A percentile compares a stretch with the other conserved stretches of the same genome.
phyloP scores from a whole-genome alignment of 30 jellyfish, hydroid and myxozoan species.

The Pseudorhiza aurosa region DNA sequence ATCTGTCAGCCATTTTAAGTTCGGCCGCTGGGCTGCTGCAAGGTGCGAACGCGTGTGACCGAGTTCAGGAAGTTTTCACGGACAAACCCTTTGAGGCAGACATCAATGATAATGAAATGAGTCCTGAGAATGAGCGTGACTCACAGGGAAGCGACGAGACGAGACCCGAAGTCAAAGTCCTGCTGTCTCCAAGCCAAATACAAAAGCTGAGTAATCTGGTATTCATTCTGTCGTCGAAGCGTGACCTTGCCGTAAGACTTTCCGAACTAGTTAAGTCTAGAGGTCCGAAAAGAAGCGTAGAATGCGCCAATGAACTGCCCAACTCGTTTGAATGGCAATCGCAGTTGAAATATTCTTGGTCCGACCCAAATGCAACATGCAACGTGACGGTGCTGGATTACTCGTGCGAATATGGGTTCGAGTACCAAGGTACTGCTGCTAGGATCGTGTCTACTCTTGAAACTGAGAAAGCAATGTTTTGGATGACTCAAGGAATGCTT shows the following conservation, averaged over 20 bases:
- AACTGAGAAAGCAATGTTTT: slow-evolving; percentile 55
- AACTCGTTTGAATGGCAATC: slow-evolving; percentile 63
- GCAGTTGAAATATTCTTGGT: slow-evolving; percentile 52
- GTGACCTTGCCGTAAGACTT: slow-evolving; percentile 59
- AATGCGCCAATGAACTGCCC: not conserved
- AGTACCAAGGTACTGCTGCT: slow-evolving; percentile 74
- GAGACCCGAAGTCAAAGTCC: not conserved
- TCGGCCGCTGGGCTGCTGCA: slow-evolving; percentile 63
- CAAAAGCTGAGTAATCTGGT: slow-evolving; percentile 65
- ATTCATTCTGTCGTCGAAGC: slow-evolving; percentile 51
- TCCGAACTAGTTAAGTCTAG: slow-evolving; percentile 15
- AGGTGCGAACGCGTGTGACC: slow-evolving; percentile 33
- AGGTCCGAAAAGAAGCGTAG: slow-evolving; percentile 56
- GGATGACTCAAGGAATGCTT: slow-evolving; percentile 44
- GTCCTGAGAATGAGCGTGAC: not conserved
- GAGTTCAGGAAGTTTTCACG: slow-evolving; percentile 33
- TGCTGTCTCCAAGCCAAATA: slow-evolving; percentile 52
- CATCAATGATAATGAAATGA: not conserved
- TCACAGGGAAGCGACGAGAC: not conserved
- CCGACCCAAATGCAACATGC: slow-evolving; percentile 56
- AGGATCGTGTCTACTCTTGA: slow-evolving; percentile 59
- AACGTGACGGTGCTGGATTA: slow-evolving; percentile 45
- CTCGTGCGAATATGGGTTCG: slow-evolving; percentile 64
- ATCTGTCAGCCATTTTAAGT: slow-evolving; percentile 27
- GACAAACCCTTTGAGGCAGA: not conserved